Evolutionary conservation across 2,888 invertebrate genomes (phyloP).

Genomic region (Corbicula japonica): DNA sequence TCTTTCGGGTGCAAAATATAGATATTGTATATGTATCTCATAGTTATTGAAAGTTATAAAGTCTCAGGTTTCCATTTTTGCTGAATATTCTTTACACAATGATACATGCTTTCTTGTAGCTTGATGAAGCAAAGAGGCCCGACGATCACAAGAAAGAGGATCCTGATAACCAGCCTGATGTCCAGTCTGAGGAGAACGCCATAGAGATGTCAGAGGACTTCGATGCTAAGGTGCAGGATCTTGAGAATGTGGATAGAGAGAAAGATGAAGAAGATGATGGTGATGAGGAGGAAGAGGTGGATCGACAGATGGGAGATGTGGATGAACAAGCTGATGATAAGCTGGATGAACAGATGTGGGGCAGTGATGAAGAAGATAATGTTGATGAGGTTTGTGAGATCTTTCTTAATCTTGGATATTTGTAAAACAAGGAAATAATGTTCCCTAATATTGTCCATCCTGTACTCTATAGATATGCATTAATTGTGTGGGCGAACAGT

Average conservation of each 20-base stretch:
- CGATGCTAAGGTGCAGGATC: conserved; percentile 94
- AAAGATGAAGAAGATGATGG: conserved; percentile 87
- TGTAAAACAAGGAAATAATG: too few species aligned
- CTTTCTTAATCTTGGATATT: too few species aligned
- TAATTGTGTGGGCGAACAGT: too few species aligned
- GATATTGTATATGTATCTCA: too few species aligned
- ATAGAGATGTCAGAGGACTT: conserved; percentile 98
- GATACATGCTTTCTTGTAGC: conserved; percentile 69
- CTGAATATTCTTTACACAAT: too few species aligned
- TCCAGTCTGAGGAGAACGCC: conserved; percentile 85
- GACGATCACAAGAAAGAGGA: conserved; percentile 93
- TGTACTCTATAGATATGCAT: too few species aligned
- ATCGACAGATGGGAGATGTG: conserved; percentile 98
- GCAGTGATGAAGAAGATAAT: conserved; percentile 90
- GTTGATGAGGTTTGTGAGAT: conserved; percentile 87
- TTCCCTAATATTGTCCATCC: too few species aligned
- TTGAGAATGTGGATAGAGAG: conserved; percentile 76
- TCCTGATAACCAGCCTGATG: conserved; percentile 84
- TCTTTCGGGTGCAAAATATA: too few species aligned
- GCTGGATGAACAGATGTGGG: conserved; percentile 88
- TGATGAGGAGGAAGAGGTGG: conserved; percentile 92
- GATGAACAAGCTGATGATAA: conserved; percentile 88
- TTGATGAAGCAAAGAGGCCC: conserved; percentile 92
- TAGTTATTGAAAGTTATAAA: too few species aligned
- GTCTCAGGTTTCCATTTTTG: too few species aligned